A percentile compares a stretch with the other conserved stretches of the same genome.
Evolutionary conservation across 2,113 vertebrate species (phyloP).

Genomic region (Ondatra zibethicus): DNA sequence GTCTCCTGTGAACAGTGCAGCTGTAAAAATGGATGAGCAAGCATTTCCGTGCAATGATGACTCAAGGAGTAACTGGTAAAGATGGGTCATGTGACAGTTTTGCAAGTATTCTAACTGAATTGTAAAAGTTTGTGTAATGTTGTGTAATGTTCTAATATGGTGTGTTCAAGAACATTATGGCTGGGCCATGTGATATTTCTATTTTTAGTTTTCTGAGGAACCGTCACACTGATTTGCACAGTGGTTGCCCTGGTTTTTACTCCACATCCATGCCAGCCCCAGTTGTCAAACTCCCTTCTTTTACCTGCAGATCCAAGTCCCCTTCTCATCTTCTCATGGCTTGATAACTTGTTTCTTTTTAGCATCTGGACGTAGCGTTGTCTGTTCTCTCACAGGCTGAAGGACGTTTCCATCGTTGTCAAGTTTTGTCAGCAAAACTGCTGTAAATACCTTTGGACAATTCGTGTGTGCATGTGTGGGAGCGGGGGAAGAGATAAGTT

Average conservation of each 20-base stretch:
- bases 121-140: not conserved
- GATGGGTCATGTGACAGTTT: not conserved
- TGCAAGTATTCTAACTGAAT: not conserved
- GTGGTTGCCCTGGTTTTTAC: not conserved
- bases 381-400: no score
- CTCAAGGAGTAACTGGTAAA: not conserved
- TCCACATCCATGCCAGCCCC: not conserved
- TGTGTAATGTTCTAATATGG: not conserved
- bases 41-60: not conserved
- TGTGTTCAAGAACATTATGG: no score
- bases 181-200: not conserved
- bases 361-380: no score
- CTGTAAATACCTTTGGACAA: no score
- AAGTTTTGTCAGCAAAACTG: no score
- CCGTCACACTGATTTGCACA: not conserved
- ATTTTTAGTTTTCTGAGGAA: not conserved
- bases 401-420: no score
- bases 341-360: conserved; percentile 1
- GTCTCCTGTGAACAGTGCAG: not conserved
- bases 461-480: no score
- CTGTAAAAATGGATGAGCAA: not conserved
- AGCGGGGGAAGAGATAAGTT: no score
- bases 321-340: not conserved
- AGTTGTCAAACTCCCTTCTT: not conserved
- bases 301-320: not conserved